phyloP scores from a whole-genome alignment of 2,797 vertebrate species.

The Leptatherina wallacei region DNA sequence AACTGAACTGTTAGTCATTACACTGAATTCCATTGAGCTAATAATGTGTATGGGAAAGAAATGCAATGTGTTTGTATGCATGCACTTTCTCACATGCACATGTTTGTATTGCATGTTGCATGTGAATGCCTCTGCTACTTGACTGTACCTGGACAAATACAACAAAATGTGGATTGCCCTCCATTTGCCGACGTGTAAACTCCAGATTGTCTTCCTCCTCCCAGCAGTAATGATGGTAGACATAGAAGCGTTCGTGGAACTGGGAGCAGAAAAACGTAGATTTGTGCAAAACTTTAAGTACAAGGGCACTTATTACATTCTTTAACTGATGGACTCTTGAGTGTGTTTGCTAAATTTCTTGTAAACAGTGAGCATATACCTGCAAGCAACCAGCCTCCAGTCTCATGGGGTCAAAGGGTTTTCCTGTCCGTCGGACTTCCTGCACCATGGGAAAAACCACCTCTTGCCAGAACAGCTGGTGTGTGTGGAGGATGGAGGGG shows the following conservation, averaged over 20 bases:
- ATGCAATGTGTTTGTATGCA: not conserved
- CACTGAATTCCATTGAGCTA: conserved; percentile 30
- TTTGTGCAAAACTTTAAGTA: not conserved
- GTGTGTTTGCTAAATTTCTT: conserved; percentile 11
- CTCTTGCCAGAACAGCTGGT: conserved; percentile 87
- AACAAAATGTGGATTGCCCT: conserved; percentile 81
- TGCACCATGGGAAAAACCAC: conserved; percentile 84
- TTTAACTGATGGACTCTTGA: not conserved
- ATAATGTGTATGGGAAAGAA: not conserved
- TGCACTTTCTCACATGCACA: not conserved
- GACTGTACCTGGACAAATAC: conserved; percentile 79
- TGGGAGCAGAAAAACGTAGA: conserved; percentile 37
- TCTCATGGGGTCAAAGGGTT: conserved; percentile 83
- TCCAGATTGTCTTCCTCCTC: conserved; percentile 83
- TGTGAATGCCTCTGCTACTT: not conserved
- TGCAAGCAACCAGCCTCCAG: conserved; percentile 84
- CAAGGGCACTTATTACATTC: not conserved
- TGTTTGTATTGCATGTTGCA: not conserved
- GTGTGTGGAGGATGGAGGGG: conserved; percentile 80
- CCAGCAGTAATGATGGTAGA: conserved; percentile 85
- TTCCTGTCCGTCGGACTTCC: conserved; percentile 76
- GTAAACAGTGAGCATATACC: conserved; percentile 65
- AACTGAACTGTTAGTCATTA: conserved; percentile 20
- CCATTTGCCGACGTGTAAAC: conserved; percentile 80
- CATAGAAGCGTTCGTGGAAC: conserved; percentile 84